phyloP scores from a whole-genome alignment of 2,797 vertebrate genomes.

The Cygnus olor region DNA sequence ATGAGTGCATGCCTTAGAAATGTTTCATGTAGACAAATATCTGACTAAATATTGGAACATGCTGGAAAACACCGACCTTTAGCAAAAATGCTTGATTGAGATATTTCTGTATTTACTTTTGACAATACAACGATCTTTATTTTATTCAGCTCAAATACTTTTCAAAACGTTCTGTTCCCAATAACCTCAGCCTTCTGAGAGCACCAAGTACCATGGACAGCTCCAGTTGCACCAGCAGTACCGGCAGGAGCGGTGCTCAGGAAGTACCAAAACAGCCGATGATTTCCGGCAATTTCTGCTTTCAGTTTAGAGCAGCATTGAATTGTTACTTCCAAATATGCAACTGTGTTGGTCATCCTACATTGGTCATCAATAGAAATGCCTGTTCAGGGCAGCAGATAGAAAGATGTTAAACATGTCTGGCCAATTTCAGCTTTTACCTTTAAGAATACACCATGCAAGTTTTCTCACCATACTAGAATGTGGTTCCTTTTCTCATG shows the following conservation, averaged over 20 bases:
- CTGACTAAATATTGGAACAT: background rate
- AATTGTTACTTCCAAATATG: background rate
- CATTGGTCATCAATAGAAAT: background rate
- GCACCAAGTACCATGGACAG: conserved; percentile 24
- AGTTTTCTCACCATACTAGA: background rate
- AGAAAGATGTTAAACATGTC: background rate
- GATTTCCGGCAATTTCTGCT: background rate
- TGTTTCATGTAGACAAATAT: background rate
- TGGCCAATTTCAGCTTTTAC: background rate
- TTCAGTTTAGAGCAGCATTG: background rate
- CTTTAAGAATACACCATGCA: background rate
- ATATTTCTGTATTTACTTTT: background rate
- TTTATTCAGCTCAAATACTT: background rate
- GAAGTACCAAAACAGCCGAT: fast-evolving
- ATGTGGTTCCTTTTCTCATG: background rate
- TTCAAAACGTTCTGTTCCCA: background rate
- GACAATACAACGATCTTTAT: background rate
- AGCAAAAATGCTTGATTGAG: background rate
- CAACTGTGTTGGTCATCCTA: background rate
- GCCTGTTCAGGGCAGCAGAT: background rate
- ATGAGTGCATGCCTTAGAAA: background rate
- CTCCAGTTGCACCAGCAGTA: background rate
- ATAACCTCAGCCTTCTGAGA: background rate
- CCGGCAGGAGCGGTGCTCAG: background rate
- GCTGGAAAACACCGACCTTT: background rate